A percentile compares a stretch with the other conserved stretches of the same genome.
Conservation (phyloP, 2,888 invertebrate species). For the Tricholauxania praeusta region DNA sequence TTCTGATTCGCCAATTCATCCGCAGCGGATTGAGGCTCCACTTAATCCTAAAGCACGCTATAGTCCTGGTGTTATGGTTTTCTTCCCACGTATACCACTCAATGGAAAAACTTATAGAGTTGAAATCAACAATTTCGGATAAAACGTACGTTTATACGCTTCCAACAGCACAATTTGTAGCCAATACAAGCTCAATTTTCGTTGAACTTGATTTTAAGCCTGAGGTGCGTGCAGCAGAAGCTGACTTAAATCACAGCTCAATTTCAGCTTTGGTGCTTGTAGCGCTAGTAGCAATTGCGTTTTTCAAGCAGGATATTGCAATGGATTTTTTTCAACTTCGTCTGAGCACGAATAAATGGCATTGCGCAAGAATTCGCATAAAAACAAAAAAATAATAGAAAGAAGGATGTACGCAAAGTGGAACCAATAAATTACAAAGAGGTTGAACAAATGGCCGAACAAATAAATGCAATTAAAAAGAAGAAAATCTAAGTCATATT, state of each 20-base stretch:
- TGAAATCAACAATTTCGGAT: conserved; percentile 82
- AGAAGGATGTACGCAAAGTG: conserved; percentile 59
- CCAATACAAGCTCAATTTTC: conserved; percentile 83
- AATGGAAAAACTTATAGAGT: conserved; percentile 86
- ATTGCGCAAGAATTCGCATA: conserved; percentile 60
- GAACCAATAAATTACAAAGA: conserved; percentile 71
- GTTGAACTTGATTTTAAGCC: conserved; percentile 70
- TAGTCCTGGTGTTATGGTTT: conserved; percentile 73
- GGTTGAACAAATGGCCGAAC: conserved; percentile 75
- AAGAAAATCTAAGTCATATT: conserved; percentile 62
- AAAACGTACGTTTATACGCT: conserved; percentile 76
- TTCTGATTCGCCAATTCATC: conserved; percentile 77
- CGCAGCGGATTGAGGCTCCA: conserved; percentile 64
- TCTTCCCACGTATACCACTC: conserved; percentile 84
- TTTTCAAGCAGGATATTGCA: conserved; percentile 75
- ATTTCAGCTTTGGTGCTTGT: conserved; percentile 77
- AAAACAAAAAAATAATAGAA: conserved; percentile 57
- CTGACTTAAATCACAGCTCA: conserved; percentile 83
- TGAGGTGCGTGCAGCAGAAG: conserved; percentile 77
- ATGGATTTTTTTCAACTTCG: conserved; percentile 69
- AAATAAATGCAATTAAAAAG: conserved; percentile 73
- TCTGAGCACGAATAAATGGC: conserved; percentile 61
- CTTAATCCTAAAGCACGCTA: conserved; percentile 64
- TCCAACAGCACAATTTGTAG: conserved; percentile 78
- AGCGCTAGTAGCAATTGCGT: conserved; percentile 72